Evolutionary conservation across 1,140 invertebrate species (phyloP), one percentile per base, ranked within the genome.

Genomic region (Lordiphosa clarofinis): DNA sequence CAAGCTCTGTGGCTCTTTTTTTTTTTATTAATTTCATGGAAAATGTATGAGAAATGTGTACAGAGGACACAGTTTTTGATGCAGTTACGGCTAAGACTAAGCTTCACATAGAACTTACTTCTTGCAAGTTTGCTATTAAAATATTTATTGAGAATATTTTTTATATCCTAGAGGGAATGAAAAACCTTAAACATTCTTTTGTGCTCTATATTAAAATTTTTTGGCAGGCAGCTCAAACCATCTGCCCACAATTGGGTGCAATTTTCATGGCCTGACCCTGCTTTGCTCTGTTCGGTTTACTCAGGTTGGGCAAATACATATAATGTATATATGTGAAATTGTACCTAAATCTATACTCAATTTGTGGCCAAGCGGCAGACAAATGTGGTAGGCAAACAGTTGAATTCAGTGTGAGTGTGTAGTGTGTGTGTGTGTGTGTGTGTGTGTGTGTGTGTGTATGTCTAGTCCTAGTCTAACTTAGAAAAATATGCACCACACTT

Each of bases 281-380:
- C 10, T 38, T 35, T 44, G 12, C 31, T 35, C 24, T n/a, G 43
- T 46, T 9, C 8, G 11, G 64, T 87, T 82, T 87, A 42, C 69
- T 69, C 47, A 82, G 82, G 59, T 44, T 87, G 28, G 36, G 60
- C 58, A 87, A 87, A 87, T 63, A 81, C 15, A 37, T 24, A 39
- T 31, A 31, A 8, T 7, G 21, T 31, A 31, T 31, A 31, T 8
- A 31, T 76, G 68, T 53, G 72, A 79, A 64, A 44, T 60, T 76
- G 46, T 84, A 69, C 73, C 67, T 59, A 73, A 50, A 39, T 55
- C 8, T 37, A 13, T 43, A 38, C 52, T 57, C 54, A 24, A 11
- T 54, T 37, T 72, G 62, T 60, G 56, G 47, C 60, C 50, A 58
- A 31, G 39, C 48, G 56, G 39, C 46, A 36, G 58, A 53, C 48